phyloP scores from a whole-genome alignment of 1,140 invertebrate species.

The Holcopasites calliopsidis region DNA sequence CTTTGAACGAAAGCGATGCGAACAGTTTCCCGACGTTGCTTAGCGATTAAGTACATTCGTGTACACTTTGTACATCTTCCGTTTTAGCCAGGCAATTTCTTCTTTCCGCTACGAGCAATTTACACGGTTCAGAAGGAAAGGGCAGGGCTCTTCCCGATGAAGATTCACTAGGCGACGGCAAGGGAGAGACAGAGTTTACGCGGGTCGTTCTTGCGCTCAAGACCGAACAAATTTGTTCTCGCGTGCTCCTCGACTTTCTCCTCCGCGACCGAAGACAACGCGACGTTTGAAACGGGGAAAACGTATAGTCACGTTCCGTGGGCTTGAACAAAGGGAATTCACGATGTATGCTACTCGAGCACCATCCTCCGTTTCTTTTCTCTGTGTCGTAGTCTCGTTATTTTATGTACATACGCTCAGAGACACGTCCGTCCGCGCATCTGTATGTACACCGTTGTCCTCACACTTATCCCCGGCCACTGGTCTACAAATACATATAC shows the following conservation, averaged over 20 bases:
- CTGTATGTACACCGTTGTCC: not conserved
- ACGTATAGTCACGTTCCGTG: slow-evolving; percentile 32
- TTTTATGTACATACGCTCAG: not conserved
- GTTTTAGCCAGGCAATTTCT: not conserved
- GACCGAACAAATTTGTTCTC: not conserved
- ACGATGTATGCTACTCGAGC: slow-evolving; percentile 49
- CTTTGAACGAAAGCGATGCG: no score
- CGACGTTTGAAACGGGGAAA: slow-evolving; percentile 8
- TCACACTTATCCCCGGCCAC: not conserved
- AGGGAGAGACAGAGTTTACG: not conserved
- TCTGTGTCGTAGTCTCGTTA: not conserved
- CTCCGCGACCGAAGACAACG: not conserved
- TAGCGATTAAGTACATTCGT: no score
- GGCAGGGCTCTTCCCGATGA: no score
- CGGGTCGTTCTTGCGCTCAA: no score
- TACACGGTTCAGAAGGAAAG: no score
- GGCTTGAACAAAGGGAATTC: slow-evolving; percentile 62
- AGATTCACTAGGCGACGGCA: not conserved
- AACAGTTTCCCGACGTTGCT: no score
- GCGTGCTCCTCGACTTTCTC: not conserved
- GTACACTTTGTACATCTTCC: no score
- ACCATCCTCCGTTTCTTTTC: not conserved
- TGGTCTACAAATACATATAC: not conserved
- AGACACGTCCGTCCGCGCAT: no score
- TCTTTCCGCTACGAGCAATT: no score